Evolutionary conservation across 2,113 vertebrate species (phyloP).

Genomic region (Orientallactaga bullata): DNA sequence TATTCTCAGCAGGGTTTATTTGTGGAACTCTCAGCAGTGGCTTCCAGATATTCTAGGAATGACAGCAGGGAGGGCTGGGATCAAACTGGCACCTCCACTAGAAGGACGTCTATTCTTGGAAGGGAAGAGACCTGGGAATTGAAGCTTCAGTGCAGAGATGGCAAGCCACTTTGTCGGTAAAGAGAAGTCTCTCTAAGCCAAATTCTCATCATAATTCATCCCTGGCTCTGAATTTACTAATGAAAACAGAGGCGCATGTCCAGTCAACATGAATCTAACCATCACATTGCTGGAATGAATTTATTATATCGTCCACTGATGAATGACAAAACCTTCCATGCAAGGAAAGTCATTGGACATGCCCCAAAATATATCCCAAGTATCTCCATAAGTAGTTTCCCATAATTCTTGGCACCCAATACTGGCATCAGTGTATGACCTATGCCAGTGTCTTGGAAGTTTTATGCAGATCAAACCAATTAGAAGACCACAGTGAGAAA

Average conservation of each 20-base stretch:
- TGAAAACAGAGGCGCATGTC: neutral
- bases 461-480: neutral
- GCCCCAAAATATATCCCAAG: neutral
- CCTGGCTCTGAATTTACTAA: neutral
- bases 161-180: conserved; percentile 30
- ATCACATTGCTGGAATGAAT: neutral
- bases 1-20: conserved; percentile 76
- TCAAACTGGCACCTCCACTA: conserved; percentile 3
- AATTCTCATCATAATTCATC: neutral
- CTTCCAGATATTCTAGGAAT: conserved; percentile 66
- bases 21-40: conserved; percentile 56
- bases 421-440: neutral
- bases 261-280: neutral
- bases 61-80: conserved; percentile 43
- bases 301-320: neutral
- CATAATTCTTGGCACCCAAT: neutral
- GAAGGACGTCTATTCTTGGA: conserved; percentile 16
- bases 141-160: neutral
- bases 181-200: neutral
- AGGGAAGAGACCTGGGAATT: neutral
- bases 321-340: conserved; percentile 15
- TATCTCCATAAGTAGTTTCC: neutral
- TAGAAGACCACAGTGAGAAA: conserved; percentile 1
- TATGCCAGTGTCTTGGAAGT: neutral
- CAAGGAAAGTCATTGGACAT: neutral